Base-by-base conservation (phyloP, 1,140 invertebrate genomes). In the Drosophila kanapiae region DNA sequence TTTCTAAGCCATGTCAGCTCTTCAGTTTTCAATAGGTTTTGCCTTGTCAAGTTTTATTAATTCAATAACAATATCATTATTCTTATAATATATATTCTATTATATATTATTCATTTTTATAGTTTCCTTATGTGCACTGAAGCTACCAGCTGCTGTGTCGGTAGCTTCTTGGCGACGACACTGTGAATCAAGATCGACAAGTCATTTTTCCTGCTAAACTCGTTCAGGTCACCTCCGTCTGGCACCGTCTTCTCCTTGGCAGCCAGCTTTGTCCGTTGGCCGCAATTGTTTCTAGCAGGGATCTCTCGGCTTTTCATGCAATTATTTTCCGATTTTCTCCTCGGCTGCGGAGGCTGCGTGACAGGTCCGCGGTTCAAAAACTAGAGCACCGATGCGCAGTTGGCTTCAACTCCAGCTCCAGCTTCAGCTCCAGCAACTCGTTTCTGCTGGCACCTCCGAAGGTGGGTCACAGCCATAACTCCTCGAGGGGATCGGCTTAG, bases 321-420 rank as follows among this genome's bases (percentile, higher is more conserved):
- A 90, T 90, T 90, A 90, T 90, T 85, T 88, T 90, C 78, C 42
- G 81, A 91, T 90, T 90, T 90, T 90, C 86, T 90, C 85, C 86
- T 64, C 77, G 56, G 43, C 67, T 60, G 29, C 27, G 68, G 43
- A 63, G 53, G 56, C 83, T 90, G 85, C 85, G 85, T 90, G 85
- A 90, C 85, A 90, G 85, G 85, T 90, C 81, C 79, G 71, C 76
- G 81, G 81, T 65, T 90, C 68, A 79, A 60, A 90, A 90, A 90
- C 85, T 90, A 58, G 85, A 91, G 85, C 85, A 88, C 67, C 84
- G 80, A 71, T 83, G 71, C 72, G 58, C 84, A 65, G 76, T 71
- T 79, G 71, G 53, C 48, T 65, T 74, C 64, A 76, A 43, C 40
- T 48, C 35, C 53, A 56, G 53, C 53, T 13, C 9, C 13, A 13